Conservation (phyloP, 30 jellyfish, hydroid and myxozoan genomes). For the Catostylus mosaicus region DNA sequence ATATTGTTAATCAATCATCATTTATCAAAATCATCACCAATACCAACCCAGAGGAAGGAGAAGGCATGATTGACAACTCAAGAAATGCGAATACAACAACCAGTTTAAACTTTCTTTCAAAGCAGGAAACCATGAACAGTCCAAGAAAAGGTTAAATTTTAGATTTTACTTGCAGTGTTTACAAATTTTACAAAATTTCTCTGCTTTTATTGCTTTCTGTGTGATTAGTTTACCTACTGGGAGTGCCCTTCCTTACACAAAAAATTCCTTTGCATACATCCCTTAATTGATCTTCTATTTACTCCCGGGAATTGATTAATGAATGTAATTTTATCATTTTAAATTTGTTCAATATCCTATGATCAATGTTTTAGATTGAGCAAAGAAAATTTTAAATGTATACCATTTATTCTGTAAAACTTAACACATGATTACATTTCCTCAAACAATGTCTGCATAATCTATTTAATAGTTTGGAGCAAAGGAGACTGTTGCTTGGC, state of each 20-base stretch:
- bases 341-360: too few species aligned
- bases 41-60: neutral
- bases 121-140: neutral
- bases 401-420: too few species aligned
- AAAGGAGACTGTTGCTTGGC: constrained; percentile 42
- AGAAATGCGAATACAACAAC: neutral
- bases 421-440: neutral
- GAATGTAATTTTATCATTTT: too few species aligned
- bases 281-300: too few species aligned
- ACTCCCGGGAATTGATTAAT: too few species aligned
- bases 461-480: constrained; percentile 15
- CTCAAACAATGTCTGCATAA: neutral
- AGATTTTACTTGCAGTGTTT: neutral
- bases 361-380: too few species aligned
- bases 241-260: too few species aligned
- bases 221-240: too few species aligned
- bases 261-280: too few species aligned
- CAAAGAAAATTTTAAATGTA: too few species aligned
- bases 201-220: too few species aligned
- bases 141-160: neutral
- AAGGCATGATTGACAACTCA: neutral
- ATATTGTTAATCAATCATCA: neutral
- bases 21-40: neutral
- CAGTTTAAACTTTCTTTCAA: neutral
- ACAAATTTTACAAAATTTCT: too few species aligned